Conservation (phyloP, 2,888 invertebrate species). For the Phanerotoma sp. region DNA sequence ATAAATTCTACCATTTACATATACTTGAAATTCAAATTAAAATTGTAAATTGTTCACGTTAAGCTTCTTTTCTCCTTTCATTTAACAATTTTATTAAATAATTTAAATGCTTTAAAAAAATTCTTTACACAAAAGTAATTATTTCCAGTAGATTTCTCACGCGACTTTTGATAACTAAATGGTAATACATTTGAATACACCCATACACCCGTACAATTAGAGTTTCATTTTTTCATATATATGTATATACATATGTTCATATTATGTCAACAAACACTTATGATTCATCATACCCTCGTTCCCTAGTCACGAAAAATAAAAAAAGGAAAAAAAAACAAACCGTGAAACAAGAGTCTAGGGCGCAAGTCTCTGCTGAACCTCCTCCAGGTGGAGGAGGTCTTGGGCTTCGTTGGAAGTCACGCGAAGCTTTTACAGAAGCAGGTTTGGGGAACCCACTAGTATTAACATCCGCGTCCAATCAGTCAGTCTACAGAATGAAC, state of each 20-base stretch:
- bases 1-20: too few species aligned
- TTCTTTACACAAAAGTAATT: not conserved
- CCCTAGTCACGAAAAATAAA: slow-evolving; percentile 2
- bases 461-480: slow-evolving; percentile 31
- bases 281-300: not conserved
- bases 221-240: too few species aligned
- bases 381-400: slow-evolving; percentile 38
- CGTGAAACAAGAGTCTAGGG: slow-evolving; percentile 22
- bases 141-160: not conserved
- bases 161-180: not conserved
- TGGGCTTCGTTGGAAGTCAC: slow-evolving; percentile 38
- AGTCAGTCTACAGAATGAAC: slow-evolving; percentile 48
- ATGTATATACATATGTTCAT: too few species aligned
- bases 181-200: too few species aligned
- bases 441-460: slow-evolving; percentile 37
- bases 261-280: not conserved
- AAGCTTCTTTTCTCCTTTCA: not conserved
- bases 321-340: slow-evolving; percentile 17
- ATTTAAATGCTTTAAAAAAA: not conserved
- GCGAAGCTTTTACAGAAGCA: slow-evolving; percentile 38
- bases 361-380: slow-evolving; percentile 34
- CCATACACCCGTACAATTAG: too few species aligned
- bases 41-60: too few species aligned
- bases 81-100: not conserved
- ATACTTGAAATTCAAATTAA: too few species aligned